Evolutionary conservation across 2,888 invertebrate genomes (phyloP).

Genomic region (Tryphoninae sp.): DNA sequence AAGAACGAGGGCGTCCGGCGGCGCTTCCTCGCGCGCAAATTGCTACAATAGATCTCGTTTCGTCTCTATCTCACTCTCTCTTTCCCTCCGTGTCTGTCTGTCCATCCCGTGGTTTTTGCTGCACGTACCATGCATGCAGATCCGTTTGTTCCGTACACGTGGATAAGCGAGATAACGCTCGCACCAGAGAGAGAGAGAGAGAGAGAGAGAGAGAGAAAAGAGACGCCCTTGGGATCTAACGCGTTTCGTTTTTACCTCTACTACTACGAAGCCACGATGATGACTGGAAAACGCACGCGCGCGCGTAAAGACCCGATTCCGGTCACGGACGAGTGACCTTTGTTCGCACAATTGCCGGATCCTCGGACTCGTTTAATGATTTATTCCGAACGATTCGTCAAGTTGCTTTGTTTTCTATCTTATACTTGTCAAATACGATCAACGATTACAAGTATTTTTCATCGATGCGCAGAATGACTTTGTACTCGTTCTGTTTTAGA

Average conservation of each 20-base stretch:
- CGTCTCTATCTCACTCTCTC: constrained; percentile 20
- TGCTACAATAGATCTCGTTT: constrained; percentile 45
- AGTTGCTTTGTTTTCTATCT: neutral
- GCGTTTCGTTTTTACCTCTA: constrained; percentile 35
- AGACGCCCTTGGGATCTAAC: constrained; percentile 47
- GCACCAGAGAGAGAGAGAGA: neutral
- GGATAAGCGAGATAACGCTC: neutral
- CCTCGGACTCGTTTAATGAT: constrained; percentile 36
- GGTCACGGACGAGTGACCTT: constrained; percentile 59
- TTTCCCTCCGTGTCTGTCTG: neutral
- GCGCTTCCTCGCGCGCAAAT: constrained; percentile 61
- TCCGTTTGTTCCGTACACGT: constrained; percentile 1
- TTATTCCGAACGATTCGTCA: constrained; percentile 29
- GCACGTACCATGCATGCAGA: constrained; percentile 11
- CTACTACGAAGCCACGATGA: no score
- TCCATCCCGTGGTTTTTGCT: no score
- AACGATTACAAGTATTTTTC: constrained; percentile 2
- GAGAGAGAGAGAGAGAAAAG: constrained; percentile 1
- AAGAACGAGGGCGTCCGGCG: constrained; percentile 58
- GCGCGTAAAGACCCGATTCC: constrained; percentile 56
- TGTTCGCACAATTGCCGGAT: constrained; percentile 50
- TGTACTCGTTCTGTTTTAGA: neutral
- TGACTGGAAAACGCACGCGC: neutral
- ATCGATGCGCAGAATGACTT: constrained; percentile 10
- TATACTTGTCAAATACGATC: neutral